Evolutionary conservation across 2,797 vertebrate genomes (phyloP), one percentile per base, ranked within the genome.

Genomic region (Enteromius mattozi): DNA sequence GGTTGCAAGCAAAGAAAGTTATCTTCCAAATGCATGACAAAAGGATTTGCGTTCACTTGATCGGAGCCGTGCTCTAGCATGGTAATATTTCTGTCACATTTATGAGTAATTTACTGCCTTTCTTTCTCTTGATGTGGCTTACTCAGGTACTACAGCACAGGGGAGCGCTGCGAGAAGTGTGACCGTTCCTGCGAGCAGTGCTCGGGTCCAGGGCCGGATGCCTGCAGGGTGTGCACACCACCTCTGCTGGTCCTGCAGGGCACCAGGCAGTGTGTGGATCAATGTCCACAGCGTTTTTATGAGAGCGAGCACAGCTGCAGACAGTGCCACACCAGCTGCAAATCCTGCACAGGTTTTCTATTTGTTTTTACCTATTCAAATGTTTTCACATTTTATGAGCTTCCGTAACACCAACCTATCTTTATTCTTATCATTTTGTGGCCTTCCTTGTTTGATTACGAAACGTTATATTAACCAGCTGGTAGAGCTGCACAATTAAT

Each of bases 271-370:
- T 96, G 95, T 84, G 93, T 95, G 40, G 91, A 94, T 75, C 88
- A 37, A n/a, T 93, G 94, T 37, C 92, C 93, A 1, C 86, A 85
- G 2, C 93, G 83, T 82, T 95, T 96, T 88, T 93, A 93, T 81
- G 84, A 65, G 75, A 78, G 88, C 13, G 85, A 82, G 4, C 85
- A 89, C 54, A 47, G 86, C 74, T 89, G 88, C 61, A 89, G 81
- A 82, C 92, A 94, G 81, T 95, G 95, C 79, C 93, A 95, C 88
- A 90, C 92, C 87, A 95, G 94, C 85, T 96, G 94, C 86, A 93
- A 93, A 90, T 95, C 93, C 0, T 96, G 94, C 88, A 92, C 91
- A 90, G 93, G 92, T 95, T 37, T 35, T 35, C 35, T 35, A 87
- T 19, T 27, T 40, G 4, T 35, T 6, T 6, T 37, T 37, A 6